phyloP scores from a whole-genome alignment of 2,888 invertebrate species.

The Steinernema scapterisci region DNA sequence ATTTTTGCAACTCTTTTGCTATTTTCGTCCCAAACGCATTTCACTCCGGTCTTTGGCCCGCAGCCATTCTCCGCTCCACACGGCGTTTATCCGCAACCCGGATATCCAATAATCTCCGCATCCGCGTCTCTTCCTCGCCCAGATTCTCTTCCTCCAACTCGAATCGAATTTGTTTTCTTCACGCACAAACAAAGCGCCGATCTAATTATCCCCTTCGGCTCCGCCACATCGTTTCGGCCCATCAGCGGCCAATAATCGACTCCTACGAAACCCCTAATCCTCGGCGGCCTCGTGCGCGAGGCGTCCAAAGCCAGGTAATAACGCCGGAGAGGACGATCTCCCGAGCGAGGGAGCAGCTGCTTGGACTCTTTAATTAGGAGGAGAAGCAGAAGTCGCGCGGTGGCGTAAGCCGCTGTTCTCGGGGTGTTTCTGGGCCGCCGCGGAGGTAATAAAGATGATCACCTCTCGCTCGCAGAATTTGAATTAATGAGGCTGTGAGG shows the following conservation, averaged over 20 bases:
- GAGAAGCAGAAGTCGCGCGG: background rate
- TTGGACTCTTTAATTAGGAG: slow-evolving; percentile 13
- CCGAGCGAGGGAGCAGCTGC: slow-evolving; percentile 12
- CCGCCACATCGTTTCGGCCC: too few species aligned
- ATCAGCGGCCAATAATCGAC: background rate
- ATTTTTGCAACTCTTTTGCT: too few species aligned
- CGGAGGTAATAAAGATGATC: slow-evolving; percentile 22
- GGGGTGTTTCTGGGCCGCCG: background rate
- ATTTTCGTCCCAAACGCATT: too few species aligned
- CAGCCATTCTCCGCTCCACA: too few species aligned
- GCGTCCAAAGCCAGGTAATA: slow-evolving; percentile 29
- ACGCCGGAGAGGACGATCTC: background rate
- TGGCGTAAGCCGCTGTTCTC: slow-evolving; percentile 12
- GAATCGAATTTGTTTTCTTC: slow-evolving; percentile 28
- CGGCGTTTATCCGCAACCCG: background rate
- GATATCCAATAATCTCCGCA: slow-evolving; percentile 16
- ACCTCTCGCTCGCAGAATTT: background rate
- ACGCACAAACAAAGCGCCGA: slow-evolving; percentile 22
- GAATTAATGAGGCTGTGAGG: background rate
- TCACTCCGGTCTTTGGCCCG: too few species aligned
- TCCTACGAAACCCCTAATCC: background rate
- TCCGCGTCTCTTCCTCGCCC: background rate
- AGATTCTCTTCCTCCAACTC: background rate
- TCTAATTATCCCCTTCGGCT: slow-evolving; percentile 7
- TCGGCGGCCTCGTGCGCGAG: background rate